A percentile compares a stretch with the other conserved stretches of the same genome.
Conservation (phyloP, 2,113 vertebrate species). For the Chionis minor region DNA sequence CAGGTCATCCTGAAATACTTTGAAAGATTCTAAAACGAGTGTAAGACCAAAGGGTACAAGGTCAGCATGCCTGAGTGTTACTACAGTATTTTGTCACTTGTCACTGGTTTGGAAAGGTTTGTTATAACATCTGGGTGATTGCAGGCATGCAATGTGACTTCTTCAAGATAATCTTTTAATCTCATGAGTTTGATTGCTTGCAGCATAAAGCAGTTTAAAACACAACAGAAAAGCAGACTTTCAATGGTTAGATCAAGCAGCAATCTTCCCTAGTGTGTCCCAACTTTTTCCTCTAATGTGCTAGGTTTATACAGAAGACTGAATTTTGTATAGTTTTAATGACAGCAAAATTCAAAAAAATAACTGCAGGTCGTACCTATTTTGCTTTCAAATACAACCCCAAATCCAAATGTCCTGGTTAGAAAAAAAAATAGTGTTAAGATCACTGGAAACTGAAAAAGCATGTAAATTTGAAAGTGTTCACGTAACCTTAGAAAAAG, state of each 20-base stretch:
- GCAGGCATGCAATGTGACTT: background rate
- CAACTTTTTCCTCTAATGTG: background rate
- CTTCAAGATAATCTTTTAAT: background rate
- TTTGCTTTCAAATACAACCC: background rate
- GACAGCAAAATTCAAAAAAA: background rate
- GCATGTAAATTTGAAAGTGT: background rate
- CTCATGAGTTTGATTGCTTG: background rate
- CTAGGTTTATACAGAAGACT: background rate
- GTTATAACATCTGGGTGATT: background rate
- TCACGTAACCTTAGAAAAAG: background rate
- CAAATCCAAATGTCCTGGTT: background rate
- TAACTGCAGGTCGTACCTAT: background rate
- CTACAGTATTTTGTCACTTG: background rate
- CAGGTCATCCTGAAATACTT: background rate
- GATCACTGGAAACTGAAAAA: background rate
- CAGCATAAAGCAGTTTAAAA: background rate
- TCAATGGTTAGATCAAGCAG: background rate
- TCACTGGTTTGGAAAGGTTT: background rate
- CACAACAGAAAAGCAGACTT: background rate
- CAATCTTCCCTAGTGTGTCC: background rate
- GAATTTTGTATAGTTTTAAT: background rate
- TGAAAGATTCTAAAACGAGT: background rate
- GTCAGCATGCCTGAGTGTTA: background rate
- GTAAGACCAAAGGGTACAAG: background rate
- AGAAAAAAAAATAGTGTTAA: background rate